Base-by-base conservation (phyloP, 2,888 invertebrate species). In the Pterobdella sp. region DNA sequence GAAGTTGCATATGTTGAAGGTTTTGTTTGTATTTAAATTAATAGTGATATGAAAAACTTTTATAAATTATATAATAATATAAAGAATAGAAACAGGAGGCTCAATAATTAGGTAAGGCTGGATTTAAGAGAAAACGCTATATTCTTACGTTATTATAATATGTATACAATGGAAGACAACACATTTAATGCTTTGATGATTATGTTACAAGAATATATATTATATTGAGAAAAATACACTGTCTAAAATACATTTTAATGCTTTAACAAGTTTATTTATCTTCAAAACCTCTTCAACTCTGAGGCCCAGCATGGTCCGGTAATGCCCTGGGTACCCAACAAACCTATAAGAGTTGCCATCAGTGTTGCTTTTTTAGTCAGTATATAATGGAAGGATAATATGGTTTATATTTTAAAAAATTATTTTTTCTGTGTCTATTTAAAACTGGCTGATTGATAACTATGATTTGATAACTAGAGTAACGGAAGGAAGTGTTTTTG, bases 241-340 rank as follows among this genome's bases (percentile, higher is more conserved):
- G n/a, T n/a, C n/a, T n/a, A n/a, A n/a, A n/a, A n/a, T n/a, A n/a
- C n/a, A n/a, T n/a, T n/a, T n/a, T n/a, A n/a, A n/a, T n/a, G n/a
- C n/a, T n/a, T n/a, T n/a, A n/a, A n/a, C n/a, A n/a, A n/a, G n/a
- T n/a, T n/a, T n/a, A n/a, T 42, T 18, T 18, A 70, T 42, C 14
- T 63, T 29, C 64, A 82, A 81, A 79, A 87, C 87, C 80, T 87
- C 86, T 82, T 87, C 87, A 79, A 85, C 86, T 69, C 87, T 79
- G 31, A 87, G 80, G n/a, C 85, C 84, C 74, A 87, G 82, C 75
- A 87, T 84, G 68, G 81, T 82, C 29, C 82, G 83, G 79, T 87
- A 87, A 76, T 86, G 82, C 52, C 87, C 86, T 34, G 87, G 87
- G 78, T 86, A 86, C 1, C 87, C 87, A 72, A 79, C 78, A 80